Base-by-base conservation (phyloP, 2,113 vertebrate species). In the Prinia subflava region DNA sequence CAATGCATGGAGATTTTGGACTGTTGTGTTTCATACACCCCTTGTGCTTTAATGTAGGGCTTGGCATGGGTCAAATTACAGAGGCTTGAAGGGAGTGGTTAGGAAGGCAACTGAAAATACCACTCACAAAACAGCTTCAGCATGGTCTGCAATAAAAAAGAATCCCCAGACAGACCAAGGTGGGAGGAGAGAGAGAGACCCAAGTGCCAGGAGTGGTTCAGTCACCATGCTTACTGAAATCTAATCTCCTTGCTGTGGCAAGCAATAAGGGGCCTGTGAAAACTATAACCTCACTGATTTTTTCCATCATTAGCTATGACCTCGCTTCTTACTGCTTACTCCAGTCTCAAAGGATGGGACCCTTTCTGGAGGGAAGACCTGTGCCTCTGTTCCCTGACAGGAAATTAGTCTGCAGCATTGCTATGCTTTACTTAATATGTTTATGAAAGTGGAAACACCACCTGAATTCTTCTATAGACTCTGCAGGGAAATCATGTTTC, bases 401-500 rank as follows among this genome's bases (percentile, higher is more conserved):
- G 90, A 93, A 94, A 86, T 83, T 18, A 80, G 60, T 77, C 76
- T 74, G 24, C 49, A 68, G 73, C 20, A 42, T 71, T 74, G 37
- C 56, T 92, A 49, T 85, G 87, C 87, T 92, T 83, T 89, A 70
- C 69, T 89, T 84, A 49, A 39, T 86, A 28, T 73, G 57, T 83
- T 93, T 92, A 62, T 71, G 42, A 59, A 92, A 89, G 89, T 83
- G 46, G 62, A 87, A 94, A 82, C 27, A 69, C 49, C 77, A 89
- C 62, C 80, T 94, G 88, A 81, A 86, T 90, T 92, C 85, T 44
- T 75, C 52, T 67, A 5, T 30, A 41, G 79, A 46, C 73, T 95
- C 95, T 94, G 49, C 56, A 53, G 92, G 94, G 88, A 96, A 95
- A 88, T 94, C 44, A 60, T 59, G 50, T 94, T 96, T 94, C 93